Evolutionary conservation across 2,797 vertebrate genomes (phyloP), one percentile per base, ranked within the genome.

Genomic region (Steatocranus sp.): DNA sequence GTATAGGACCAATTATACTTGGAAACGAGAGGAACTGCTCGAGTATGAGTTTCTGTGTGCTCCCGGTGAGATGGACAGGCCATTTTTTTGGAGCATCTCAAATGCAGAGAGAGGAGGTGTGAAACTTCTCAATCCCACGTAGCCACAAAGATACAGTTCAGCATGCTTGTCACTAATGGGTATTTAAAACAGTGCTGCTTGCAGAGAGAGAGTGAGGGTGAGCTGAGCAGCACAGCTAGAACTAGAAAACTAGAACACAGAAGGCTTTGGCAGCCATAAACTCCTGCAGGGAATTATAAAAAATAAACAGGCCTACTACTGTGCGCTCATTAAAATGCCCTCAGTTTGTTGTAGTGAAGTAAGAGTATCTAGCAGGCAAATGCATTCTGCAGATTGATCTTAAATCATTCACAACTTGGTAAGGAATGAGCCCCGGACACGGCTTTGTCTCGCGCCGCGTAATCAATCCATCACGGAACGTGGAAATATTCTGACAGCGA

Each of bases 261-360:
- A 88, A 80, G 87, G 83, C 88, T 91, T 88, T 94, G 91, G 94
- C 93, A 93, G 87, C 58, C 61, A 54, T 23, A 73, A 18, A 51
- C 86, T 91, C 86, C 93, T 88, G 86, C 77, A 83, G 93, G 93
- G 92, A 94, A 90, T 91, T 90, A 83, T 80, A 79, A 90, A 92
- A 88, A 85, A 92, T 46, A 92, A 86, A 90, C 90, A 88, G 86
- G 50, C 82, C 80, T 61, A 74, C 79, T 85, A 89, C 87, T 86
- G 87, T 87, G 88, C 58, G 43, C 91, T 93, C 88, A 93, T 93
- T 93, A 92, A 93, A 92, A 88, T 53, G 74, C 34, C 92, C 80
- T 88, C 84, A 58, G 91, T 88, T 90, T 89, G 83, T 88, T 91
- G 70, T 32, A 75, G 79, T 6, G n/a, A 63, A 86, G 76, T 23